Base-by-base conservation (phyloP, 2,888 invertebrate genomes). In the Melanchra persicariae region DNA sequence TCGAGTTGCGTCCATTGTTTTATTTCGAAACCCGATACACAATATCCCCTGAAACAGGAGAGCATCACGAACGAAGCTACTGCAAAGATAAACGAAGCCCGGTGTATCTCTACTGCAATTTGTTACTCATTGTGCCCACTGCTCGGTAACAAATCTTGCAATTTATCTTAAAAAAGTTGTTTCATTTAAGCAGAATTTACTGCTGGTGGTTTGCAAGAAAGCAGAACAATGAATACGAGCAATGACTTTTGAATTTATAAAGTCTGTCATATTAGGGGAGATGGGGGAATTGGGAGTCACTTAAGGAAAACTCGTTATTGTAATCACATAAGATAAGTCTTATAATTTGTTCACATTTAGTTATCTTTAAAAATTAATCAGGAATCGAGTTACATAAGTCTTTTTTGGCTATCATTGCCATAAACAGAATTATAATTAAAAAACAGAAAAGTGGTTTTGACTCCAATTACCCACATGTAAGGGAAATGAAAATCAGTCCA, bases 51-150 rank as follows among this genome's bases (percentile, higher is more conserved):
- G 85, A 65, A 85, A 85, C 70, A 71, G 60, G 81, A 86, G 84
- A 79, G 57, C 69, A 71, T 77, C 75, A 84, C 77, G 78, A 80
- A 79, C 75, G 80, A 81, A 80, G 81, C 83, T 83, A 85, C 87
- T 80, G 83, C 74, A 71, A 75, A 87, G 89, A 89, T 89, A 89
- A 88, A 85, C 81, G 81, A 77, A 77, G 64, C 71, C 54, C 58
- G 64, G 68, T 84, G 82, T 89, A 89, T 86, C 89, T 87, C 77
- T 79, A 79, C 68, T 77, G 87, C 90, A 90, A 92, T 93, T 92
- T 91, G 92, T 92, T 89, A 91, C 89, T 89, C 88, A 89, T 88
- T 90, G 90, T 91, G 79, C 78, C 81, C 77, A 73, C 75, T 77
- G 81, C 74, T 79, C 60, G 73, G 63, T 54, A 74, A 82, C 84